Conservation (phyloP, 2,888 invertebrate genomes). For the Scrobipalpa costella region DNA sequence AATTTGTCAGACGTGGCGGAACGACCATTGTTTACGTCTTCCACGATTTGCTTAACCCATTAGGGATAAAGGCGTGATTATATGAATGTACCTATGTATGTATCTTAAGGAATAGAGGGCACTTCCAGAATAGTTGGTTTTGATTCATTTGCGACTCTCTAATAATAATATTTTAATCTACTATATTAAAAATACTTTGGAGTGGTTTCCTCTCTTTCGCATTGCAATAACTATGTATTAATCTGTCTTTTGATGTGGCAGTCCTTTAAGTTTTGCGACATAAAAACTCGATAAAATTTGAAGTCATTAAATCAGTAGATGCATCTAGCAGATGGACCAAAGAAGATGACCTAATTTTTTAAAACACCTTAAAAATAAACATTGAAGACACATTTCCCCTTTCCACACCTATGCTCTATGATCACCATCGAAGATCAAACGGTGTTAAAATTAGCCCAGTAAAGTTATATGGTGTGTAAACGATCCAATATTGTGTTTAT, state of each 20-base stretch:
- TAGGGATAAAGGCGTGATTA: no score
- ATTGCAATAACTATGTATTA: no score
- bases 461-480: slow-evolving; percentile 45
- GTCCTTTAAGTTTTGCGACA: neutral
- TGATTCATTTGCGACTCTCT: no score
- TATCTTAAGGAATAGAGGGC: no score
- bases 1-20: no score
- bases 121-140: no score
- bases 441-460: slow-evolving; percentile 17
- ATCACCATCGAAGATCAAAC: slow-evolving; percentile 23
- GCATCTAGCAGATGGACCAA: neutral
- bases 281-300: neutral
- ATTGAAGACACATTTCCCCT: slow-evolving; percentile 17
- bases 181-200: no score
- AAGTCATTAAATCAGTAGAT: slow-evolving; percentile 14
- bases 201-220: neutral
- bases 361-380: slow-evolving; percentile 20
- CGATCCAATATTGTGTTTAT: slow-evolving; percentile 65
- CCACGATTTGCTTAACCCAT: no score
- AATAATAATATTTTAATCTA: no score
- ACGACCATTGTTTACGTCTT: no score
- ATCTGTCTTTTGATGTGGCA: neutral
- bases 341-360: slow-evolving; percentile 2
- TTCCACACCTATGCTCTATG: slow-evolving; percentile 17
- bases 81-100: no score